These are phyloP conservation scores for Cerceris ruficornis DNA, from an alignment of 2,888 invertebrate species.

Conservation along the genomic window DNA sequence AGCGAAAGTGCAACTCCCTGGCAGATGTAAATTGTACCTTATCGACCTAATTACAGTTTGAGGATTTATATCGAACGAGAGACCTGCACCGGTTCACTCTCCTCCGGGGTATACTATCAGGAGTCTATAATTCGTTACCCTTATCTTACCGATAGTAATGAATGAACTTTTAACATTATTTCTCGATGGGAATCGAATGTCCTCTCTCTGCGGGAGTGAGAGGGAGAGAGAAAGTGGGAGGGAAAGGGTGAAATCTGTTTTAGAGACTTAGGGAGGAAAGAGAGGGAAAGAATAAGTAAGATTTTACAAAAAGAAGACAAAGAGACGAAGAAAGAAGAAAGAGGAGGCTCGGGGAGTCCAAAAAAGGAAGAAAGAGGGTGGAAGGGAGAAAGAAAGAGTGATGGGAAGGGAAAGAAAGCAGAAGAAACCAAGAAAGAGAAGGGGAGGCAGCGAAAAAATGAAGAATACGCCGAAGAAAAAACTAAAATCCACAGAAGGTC, in stretches of 20 bases:
- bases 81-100: slow-evolving; percentile 29
- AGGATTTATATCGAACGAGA: slow-evolving; percentile 60
- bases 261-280: too few species aligned
- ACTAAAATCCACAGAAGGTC: too few species aligned
- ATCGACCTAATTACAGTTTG: slow-evolving; percentile 60
- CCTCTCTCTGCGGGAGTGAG: slow-evolving; percentile 9
- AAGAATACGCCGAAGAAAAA: too few species aligned
- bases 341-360: too few species aligned
- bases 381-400: neutral
- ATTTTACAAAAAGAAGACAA: too few species aligned
- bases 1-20: slow-evolving; percentile 28
- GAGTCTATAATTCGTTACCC: slow-evolving; percentile 63
- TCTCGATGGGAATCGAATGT: slow-evolving; percentile 46
- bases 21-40: slow-evolving; percentile 60
- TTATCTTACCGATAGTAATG: slow-evolving; percentile 63
- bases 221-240: neutral
- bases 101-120: slow-evolving; percentile 59
- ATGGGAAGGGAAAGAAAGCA: neutral
- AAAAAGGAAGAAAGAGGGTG: too few species aligned
- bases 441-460: too few species aligned
- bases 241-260: neutral
- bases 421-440: too few species aligned
- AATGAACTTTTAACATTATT: slow-evolving; percentile 68
- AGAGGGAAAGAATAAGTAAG: too few species aligned
- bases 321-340: too few species aligned